Evolutionary conservation across 2,113 vertebrate genomes (phyloP).

Genomic region (Petromus typicus): DNA sequence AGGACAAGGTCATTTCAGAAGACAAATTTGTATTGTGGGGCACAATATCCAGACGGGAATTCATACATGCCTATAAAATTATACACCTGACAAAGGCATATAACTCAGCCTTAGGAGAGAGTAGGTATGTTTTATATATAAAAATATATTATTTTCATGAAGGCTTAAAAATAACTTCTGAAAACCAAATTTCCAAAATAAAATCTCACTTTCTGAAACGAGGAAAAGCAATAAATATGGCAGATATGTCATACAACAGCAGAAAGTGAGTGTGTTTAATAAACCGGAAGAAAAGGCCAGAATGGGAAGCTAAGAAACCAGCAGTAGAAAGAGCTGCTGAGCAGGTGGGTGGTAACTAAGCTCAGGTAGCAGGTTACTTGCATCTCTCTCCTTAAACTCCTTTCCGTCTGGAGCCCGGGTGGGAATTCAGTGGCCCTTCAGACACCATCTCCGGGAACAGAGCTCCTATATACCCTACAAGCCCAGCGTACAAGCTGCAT

Average conservation of each 20-base stretch:
- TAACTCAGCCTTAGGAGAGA: neutral
- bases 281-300: neutral
- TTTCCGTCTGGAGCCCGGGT: conserved; percentile 54
- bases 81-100: neutral
- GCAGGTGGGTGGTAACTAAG: neutral
- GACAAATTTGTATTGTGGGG: conserved; percentile 65
- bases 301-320: neutral
- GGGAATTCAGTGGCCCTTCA: neutral
- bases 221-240: conserved; percentile 14
- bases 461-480: conserved; percentile 25
- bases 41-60: conserved; percentile 43
- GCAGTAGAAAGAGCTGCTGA: neutral
- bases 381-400: conserved; percentile 6
- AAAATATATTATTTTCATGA: neutral
- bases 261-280: neutral
- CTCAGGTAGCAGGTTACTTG: neutral
- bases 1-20: conserved; percentile 43
- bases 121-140: neutral
- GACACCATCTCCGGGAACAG: conserved; percentile 14
- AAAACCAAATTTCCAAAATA: conserved; percentile 31
- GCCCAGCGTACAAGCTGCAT: conserved; percentile 42
- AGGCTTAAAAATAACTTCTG: neutral
- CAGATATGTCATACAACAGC: neutral
- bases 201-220: conserved; percentile 35
- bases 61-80: neutral